These are phyloP conservation scores for Cenopis cana DNA, from an alignment of 2,888 invertebrate species.

Conservation along the genomic window DNA sequence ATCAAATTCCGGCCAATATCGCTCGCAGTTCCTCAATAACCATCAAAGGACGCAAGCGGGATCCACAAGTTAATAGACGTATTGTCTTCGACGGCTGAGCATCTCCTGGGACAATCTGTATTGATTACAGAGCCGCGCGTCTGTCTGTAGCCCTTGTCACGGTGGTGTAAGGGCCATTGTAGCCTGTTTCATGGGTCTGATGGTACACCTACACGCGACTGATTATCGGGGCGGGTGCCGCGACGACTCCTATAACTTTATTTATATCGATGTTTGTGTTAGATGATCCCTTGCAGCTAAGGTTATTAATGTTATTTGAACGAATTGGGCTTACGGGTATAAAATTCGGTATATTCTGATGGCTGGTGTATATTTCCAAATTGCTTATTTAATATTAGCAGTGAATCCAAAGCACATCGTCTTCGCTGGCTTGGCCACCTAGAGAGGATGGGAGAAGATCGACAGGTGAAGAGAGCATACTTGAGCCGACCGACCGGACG, in stretches of 20 bases:
- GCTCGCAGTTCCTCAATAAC: slow-evolving; percentile 34
- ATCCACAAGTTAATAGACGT: slow-evolving; percentile 43
- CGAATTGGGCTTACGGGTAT: not conserved
- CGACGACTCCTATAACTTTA: slow-evolving; percentile 15
- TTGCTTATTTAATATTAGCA: no score
- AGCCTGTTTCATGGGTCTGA: not conserved
- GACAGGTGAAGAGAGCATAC: no score
- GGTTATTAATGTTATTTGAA: not conserved
- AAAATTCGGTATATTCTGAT: no score
- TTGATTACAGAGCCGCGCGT: slow-evolving; percentile 21
- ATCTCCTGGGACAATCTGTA: slow-evolving; percentile 39
- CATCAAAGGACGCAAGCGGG: slow-evolving; percentile 29
- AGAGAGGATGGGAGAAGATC: no score
- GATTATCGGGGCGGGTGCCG: slow-evolving; percentile 30
- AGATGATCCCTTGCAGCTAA: slow-evolving; percentile 10
- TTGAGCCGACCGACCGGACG: no score
- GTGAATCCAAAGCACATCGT: no score
- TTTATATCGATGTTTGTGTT: slow-evolving; percentile 24
- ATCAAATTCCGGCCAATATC: slow-evolving; percentile 19
- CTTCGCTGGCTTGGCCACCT: no score
- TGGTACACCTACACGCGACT: slow-evolving; percentile 15
- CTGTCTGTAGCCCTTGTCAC: not conserved
- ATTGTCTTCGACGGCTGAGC: slow-evolving; percentile 34
- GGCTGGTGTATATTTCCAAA: no score
- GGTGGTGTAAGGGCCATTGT: not conserved